Evolutionary conservation across 2,888 invertebrate species (phyloP), one percentile per base, ranked within the genome.

Genomic region (Lochmaea crataegi): DNA sequence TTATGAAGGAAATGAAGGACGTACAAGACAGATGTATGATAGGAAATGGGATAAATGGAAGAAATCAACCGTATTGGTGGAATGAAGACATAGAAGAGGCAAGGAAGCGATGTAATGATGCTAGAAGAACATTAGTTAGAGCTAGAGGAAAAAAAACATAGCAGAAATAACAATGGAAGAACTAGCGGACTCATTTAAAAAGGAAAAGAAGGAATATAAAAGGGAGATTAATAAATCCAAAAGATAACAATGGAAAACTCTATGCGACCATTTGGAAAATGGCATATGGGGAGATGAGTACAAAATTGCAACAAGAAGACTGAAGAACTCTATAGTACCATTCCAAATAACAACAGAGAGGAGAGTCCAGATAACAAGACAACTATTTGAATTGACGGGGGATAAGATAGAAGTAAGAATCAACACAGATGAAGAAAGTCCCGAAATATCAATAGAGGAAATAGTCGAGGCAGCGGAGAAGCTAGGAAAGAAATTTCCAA

Each of bases 251-350:
- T 73, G 68, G 65, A 68, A 61, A 14, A 61, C 71, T n/a, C 16
- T 76, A 10, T 38, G 71, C 57, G n/a, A 72, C 0, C 72, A 75
- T 12, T 56, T 76, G 7, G 77, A 75, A n/a, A 26, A 61, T 4
- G 75, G 75, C 41, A 51, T 71, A 0, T 77, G 75, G 65, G 75
- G 68, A 12, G 65, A 71, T 7, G 74, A 71, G 22, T 79, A 76
- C 58, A 76, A 68, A 71, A 65, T 77, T 18, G 70, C 74, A 3
- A 71, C 38, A 51, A 71, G 61, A 71, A 38, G 14, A 5, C 7
- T 38, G 14, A 61, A 38, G 38, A 41, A 41, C 7, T 11, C 6
- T 3, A 61, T 10, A n/a, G n/a, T 12, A 14, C 51, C 16, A 51
- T 16, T 48, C 11, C 45, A 48, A 48, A 48, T 14, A 11, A 48